Evolutionary conservation across 1,140 invertebrate genomes (phyloP).

Genomic region (Vanessa tameamea): DNA sequence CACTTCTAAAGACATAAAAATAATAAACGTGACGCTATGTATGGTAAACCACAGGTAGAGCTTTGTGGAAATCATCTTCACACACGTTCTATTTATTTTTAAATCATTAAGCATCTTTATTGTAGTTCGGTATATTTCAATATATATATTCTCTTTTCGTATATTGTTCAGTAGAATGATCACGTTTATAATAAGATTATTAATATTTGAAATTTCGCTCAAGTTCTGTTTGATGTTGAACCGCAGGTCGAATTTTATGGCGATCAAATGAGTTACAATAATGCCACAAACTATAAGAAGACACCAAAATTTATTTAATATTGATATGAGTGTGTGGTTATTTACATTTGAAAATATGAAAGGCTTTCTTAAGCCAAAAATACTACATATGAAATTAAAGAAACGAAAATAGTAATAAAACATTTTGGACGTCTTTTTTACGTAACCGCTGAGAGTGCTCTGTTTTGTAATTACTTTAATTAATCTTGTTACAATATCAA

Average conservation of each 20-base stretch:
- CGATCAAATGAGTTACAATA: slow-evolving; percentile 27
- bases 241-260: slow-evolving; percentile 31
- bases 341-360: slow-evolving; percentile 18
- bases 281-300: slow-evolving; percentile 26
- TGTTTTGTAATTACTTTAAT: too few relatives aligned
- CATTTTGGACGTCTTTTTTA: slow-evolving; percentile 39
- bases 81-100: slow-evolving; percentile 40
- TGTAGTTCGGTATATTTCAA: slow-evolving; percentile 43
- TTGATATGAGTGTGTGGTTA: background rate
- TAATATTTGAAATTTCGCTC: slow-evolving; percentile 46
- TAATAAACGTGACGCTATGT: slow-evolving; percentile 37
- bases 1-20: slow-evolving; percentile 50
- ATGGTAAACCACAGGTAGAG: slow-evolving; percentile 47
- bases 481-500: too few relatives aligned
- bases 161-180: slow-evolving; percentile 47
- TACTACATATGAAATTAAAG: slow-evolving; percentile 47
- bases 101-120: slow-evolving; percentile 44
- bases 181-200: slow-evolving; percentile 50
- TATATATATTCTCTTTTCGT: slow-evolving; percentile 33
- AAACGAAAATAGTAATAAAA: slow-evolving; percentile 53
- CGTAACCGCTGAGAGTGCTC: too few relatives aligned
- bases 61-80: slow-evolving; percentile 50
- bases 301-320: slow-evolving; percentile 39
- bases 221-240: slow-evolving; percentile 47
- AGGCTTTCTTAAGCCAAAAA: slow-evolving; percentile 54